Conservation (phyloP, 2,797 vertebrate genomes). For the Anisognathus igniventris region DNA sequence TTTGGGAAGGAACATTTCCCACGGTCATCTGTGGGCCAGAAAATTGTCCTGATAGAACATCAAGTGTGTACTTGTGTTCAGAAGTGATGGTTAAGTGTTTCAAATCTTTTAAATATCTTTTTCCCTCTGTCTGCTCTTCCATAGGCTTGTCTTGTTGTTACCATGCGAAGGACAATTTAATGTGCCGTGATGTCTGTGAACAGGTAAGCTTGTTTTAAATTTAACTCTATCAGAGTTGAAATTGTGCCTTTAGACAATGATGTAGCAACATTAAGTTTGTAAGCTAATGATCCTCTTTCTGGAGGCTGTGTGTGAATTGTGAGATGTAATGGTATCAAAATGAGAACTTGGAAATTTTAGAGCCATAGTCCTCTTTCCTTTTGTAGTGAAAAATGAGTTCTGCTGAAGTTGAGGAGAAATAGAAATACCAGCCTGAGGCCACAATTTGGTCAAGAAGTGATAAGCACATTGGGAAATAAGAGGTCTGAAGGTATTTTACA, state of each 20-base stretch:
- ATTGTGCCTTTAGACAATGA: not conserved
- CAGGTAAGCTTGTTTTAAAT: slow-evolving; percentile 79
- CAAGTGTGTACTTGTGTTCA: not conserved
- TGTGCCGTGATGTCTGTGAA: slow-evolving; percentile 93
- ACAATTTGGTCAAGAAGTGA: not conserved
- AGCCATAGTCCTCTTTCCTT: not conserved
- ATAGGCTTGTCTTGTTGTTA: slow-evolving; percentile 87
- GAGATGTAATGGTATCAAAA: not conserved
- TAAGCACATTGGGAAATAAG: not conserved
- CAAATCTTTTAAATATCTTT: not conserved
- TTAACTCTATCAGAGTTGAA: not conserved
- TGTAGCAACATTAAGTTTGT: not conserved
- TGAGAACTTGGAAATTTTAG: not conserved
- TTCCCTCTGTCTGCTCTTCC: not conserved
- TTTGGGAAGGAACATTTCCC: not conserved
- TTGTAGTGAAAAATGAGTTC: not conserved
- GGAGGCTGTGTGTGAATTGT: not conserved
- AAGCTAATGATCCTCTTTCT: not conserved
- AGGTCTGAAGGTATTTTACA: not conserved
- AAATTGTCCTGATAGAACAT: not conserved
- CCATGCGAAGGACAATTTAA: slow-evolving; percentile 85
- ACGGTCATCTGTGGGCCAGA: rapidly evolving
- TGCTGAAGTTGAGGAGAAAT: not conserved
- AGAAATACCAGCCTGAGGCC: not conserved
- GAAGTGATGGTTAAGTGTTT: not conserved